Percentiles rank a stretch among this genome's conserved stretches.
Evolutionary conservation across 2,888 invertebrate genomes (phyloP).

Genomic region (Miltochrista miniata): DNA sequence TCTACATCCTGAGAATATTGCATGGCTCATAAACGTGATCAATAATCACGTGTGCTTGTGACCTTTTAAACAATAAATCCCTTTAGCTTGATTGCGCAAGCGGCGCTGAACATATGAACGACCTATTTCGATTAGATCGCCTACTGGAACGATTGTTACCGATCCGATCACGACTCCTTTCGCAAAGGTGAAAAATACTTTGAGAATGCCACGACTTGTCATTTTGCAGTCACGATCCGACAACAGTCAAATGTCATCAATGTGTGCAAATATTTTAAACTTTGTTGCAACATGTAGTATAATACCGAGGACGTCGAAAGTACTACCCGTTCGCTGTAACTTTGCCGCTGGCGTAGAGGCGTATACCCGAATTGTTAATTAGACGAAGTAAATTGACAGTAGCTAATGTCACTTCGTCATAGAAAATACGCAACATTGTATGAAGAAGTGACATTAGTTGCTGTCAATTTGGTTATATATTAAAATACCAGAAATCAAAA

Average conservation of each 20-base stretch:
- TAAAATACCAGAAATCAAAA: no score
- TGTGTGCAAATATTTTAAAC: constrained; percentile 40
- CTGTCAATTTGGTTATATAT: no score
- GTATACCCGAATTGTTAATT: no score
- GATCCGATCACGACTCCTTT: constrained; percentile 79
- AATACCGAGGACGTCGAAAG: constrained; percentile 38
- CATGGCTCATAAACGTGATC: constrained; percentile 26
- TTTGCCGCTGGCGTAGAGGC: no score
- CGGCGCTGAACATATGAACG: constrained; percentile 41
- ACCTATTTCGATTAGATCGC: constrained; percentile 73
- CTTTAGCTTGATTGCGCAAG: constrained; percentile 50
- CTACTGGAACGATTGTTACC: constrained; percentile 65
- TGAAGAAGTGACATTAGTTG: no score
- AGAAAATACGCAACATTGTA: no score
- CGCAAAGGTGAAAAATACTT: constrained; percentile 80
- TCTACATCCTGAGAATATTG: background rate
- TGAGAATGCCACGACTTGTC: constrained; percentile 82
- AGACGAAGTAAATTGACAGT: no score
- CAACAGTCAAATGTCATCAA: constrained; percentile 69
- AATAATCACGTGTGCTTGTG: constrained; percentile 32
- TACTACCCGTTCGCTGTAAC: no score
- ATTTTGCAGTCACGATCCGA: constrained; percentile 74
- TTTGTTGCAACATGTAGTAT: constrained; percentile 29
- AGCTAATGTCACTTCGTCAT: no score
- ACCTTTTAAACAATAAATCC: constrained; percentile 39